These are phyloP conservation scores for Bubo bubo DNA, from an alignment of 2,113 vertebrate species.

Conservation along the genomic window DNA sequence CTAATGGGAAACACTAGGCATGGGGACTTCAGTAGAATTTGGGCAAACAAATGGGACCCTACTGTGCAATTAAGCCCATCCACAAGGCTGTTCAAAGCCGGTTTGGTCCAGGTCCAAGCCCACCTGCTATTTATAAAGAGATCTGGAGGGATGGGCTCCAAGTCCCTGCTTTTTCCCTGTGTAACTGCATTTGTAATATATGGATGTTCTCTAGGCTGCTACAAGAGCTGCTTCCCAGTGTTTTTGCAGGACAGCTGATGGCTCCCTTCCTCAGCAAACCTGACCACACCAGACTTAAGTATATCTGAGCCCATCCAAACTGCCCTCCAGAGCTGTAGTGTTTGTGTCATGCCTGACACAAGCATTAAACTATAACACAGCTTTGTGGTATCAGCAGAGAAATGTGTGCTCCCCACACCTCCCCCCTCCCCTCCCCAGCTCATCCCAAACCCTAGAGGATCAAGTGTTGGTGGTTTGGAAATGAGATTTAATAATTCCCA, in stretches of 20 bases:
- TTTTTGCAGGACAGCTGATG: not conserved
- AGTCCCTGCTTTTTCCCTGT: not conserved
- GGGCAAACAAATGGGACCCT: not conserved
- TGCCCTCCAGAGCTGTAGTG: not conserved
- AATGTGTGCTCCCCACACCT: not conserved
- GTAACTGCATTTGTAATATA: not conserved
- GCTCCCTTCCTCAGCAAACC: not conserved
- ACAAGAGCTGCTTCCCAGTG: not conserved
- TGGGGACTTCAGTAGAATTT: not conserved
- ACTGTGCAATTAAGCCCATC: slow-evolving; percentile 17
- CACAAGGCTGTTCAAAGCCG: not conserved
- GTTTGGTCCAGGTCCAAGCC: not conserved
- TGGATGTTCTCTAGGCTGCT: not conserved
- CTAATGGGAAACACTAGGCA: slow-evolving; percentile 21
- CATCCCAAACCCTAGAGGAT: not conserved
- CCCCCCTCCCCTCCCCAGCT: not conserved
- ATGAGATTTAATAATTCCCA: not conserved
- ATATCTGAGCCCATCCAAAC: not conserved
- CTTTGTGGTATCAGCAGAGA: not conserved
- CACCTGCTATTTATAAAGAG: slow-evolving; percentile 46
- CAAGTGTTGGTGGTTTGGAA: not conserved
- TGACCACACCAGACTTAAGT: not conserved
- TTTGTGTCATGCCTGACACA: not conserved
- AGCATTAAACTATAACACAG: not conserved
- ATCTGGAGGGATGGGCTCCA: not conserved